These are phyloP conservation scores for Anas platyrhynchos DNA, from an alignment of 2,113 vertebrate species.

Conservation along the genomic window DNA sequence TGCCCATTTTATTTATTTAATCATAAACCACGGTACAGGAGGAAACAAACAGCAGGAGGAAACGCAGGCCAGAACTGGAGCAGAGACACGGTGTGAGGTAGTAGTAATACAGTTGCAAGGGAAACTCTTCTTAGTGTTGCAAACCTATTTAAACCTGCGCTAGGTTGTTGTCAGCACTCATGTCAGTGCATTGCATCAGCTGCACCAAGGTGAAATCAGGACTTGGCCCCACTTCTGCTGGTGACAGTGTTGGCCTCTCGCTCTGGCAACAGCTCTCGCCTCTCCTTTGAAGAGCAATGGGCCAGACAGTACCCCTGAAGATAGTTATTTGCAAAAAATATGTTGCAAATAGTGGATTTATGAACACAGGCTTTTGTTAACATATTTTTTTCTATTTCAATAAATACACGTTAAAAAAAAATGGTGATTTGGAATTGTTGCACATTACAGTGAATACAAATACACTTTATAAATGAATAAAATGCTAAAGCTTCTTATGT, in stretches of 20 bases:
- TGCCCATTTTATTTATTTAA: neutral
- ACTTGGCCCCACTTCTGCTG: neutral
- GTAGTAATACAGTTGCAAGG: neutral
- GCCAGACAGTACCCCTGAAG: slow-evolving; percentile 3
- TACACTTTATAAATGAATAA: slow-evolving; percentile 59
- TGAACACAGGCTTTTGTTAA: slow-evolving; percentile 22
- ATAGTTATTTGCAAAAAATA: slow-evolving; percentile 1
- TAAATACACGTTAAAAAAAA: slow-evolving; percentile 19
- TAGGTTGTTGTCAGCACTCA: neutral
- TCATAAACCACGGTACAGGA: neutral
- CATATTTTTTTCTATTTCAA: slow-evolving; percentile 25
- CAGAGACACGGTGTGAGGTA: neutral
- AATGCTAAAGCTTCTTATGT: slow-evolving; percentile 63
- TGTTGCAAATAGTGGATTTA: slow-evolving; percentile 30
- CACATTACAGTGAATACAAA: slow-evolving; percentile 59
- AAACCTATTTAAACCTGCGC: neutral
- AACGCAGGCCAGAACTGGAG: neutral
- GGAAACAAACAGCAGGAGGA: neutral
- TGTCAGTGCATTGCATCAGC: neutral
- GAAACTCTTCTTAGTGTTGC: neutral
- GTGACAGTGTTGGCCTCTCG: neutral
- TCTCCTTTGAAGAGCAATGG: neutral
- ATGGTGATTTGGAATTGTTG: slow-evolving; percentile 52
- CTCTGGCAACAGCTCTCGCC: neutral
- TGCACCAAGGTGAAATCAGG: neutral